phyloP scores from a whole-genome alignment of 2,113 vertebrate species.

The Pyxicephalus adspersus region DNA sequence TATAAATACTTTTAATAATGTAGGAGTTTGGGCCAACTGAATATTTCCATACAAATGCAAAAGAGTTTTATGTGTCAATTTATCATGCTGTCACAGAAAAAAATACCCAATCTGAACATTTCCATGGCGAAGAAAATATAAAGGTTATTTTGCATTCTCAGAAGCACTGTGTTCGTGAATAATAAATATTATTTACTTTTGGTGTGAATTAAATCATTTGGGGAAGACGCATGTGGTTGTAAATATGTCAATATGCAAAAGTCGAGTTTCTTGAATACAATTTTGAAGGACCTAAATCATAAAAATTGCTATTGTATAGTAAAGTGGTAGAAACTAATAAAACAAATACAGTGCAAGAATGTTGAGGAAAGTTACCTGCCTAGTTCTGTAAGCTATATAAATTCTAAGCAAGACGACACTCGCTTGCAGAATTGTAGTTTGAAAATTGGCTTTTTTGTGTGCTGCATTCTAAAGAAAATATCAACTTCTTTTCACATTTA shows the following conservation, averaged over 20 bases:
- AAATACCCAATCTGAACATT: neutral
- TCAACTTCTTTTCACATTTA: constrained; percentile 16
- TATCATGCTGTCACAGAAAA: constrained; percentile 16
- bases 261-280: constrained; percentile 27
- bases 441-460: constrained; percentile 23
- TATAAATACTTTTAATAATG: neutral
- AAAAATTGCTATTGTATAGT: constrained; percentile 44
- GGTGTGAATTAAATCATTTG: constrained; percentile 43
- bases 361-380: neutral
- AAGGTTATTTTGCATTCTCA: constrained; percentile 32
- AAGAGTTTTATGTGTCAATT: constrained; percentile 19
- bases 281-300: constrained; percentile 38
- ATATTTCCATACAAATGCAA: constrained; percentile 22
- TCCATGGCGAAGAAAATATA: neutral
- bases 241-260: constrained; percentile 44
- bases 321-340: constrained; percentile 24
- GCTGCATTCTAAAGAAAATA: constrained; percentile 23
- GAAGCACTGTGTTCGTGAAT: constrained; percentile 13
- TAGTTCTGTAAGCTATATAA: constrained; percentile 14
- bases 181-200: constrained; percentile 44
- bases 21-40: neutral
- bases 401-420: constrained; percentile 1
- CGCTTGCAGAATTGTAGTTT: neutral
- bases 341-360: constrained; percentile 5
- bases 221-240: constrained; percentile 30